A percentile compares a stretch with the other conserved stretches of the same genome.
These are phyloP conservation scores for Ptilonorhynchus violaceus DNA, from an alignment of 2,113 vertebrate species.

Conservation along the genomic window DNA sequence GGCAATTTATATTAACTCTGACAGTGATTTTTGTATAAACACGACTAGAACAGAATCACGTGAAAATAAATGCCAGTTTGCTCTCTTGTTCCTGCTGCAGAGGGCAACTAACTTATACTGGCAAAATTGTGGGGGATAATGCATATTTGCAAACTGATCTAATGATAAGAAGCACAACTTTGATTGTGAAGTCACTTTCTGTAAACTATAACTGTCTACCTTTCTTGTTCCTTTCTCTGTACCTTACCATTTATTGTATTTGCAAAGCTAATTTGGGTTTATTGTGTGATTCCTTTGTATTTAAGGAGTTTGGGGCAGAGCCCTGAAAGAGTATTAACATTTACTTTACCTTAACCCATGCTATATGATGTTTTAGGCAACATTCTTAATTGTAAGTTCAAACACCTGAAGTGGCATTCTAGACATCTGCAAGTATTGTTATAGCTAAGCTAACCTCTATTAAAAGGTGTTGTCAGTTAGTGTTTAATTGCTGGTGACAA, in stretches of 20 bases:
- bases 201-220: constrained; percentile 73
- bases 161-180: constrained; percentile 89
- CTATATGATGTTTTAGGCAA: constrained; percentile 81
- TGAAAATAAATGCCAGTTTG: constrained; percentile 65
- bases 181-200: constrained; percentile 81
- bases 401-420: constrained; percentile 71
- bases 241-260: constrained; percentile 74
- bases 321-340: constrained; percentile 79
- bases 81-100: constrained; percentile 64
- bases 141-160: constrained; percentile 80
- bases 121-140: constrained; percentile 70
- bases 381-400: constrained; percentile 77
- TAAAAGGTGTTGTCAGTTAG: constrained; percentile 57
- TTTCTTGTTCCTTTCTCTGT: constrained; percentile 75
- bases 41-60: constrained; percentile 60
- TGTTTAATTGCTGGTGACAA: constrained; percentile 67
- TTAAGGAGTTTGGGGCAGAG: constrained; percentile 91
- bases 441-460: constrained; percentile 61
- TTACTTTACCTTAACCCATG: constrained; percentile 65
- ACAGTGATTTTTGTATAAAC: constrained; percentile 72
- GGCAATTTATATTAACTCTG: constrained; percentile 73
- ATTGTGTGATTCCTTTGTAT: constrained; percentile 89
- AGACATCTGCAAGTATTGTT: constrained; percentile 59
- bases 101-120: constrained; percentile 58
- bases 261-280: constrained; percentile 80